phyloP scores from a whole-genome alignment of 37 sponge, comb jelly and placozoan genomes.

The Petrosia ficiformis region DNA sequence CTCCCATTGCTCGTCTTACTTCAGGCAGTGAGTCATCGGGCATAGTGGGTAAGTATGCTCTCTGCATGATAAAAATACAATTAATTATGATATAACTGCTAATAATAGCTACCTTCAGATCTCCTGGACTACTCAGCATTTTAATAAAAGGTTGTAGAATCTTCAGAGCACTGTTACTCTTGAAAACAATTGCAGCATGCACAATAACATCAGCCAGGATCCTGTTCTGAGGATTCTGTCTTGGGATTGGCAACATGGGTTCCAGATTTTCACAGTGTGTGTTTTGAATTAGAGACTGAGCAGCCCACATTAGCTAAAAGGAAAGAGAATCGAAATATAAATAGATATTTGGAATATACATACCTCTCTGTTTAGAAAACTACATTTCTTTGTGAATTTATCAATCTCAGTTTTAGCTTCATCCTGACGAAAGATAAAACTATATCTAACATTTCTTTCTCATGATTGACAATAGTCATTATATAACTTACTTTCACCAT shows the following conservation, averaged over 20 bases:
- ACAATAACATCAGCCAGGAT: constrained; percentile 1
- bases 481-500: background rate
- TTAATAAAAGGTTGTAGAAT: background rate
- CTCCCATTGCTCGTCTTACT: constrained; percentile 20
- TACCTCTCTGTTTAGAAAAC: background rate
- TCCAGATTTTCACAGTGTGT: constrained; percentile 47
- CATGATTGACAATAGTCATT: background rate
- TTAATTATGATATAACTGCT: too few relatives aligned
- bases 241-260: constrained; percentile 14
- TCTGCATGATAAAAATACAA: background rate
- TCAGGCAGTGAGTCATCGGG: constrained; percentile 50
- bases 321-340: too few relatives aligned
- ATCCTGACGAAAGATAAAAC: too few relatives aligned
- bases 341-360: background rate
- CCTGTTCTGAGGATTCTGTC: background rate
- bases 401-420: too few relatives aligned
- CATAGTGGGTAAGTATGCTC: constrained; percentile 72
- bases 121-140: constrained; percentile 1
- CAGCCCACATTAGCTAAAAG: constrained; percentile 37
- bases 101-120: constrained; percentile 11
- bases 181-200: background rate
- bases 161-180: background rate
- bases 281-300: constrained; percentile 26
- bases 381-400: background rate
- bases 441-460: too few relatives aligned